A percentile compares a stretch with the other conserved stretches of the same genome.
Conservation (phyloP, 2,888 invertebrate genomes). For the Lithophane ornitopus region DNA sequence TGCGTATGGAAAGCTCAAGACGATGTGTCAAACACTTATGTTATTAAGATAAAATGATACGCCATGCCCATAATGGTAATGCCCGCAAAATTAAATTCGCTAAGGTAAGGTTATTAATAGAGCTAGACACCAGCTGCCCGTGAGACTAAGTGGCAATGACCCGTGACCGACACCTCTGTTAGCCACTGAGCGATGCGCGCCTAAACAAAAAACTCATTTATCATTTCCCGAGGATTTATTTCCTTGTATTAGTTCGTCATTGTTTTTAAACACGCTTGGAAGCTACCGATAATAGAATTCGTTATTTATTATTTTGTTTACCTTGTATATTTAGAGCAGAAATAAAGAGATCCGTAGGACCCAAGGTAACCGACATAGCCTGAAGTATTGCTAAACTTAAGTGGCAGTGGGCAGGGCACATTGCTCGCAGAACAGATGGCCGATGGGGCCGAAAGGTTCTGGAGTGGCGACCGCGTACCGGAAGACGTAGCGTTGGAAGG, state of each 20-base stretch:
- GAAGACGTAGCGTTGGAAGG: too few species aligned
- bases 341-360: too few species aligned
- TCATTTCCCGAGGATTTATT: conserved; percentile 31
- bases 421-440: too few species aligned
- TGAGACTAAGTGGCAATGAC: conserved; percentile 58
- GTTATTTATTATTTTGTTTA: background rate
- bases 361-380: too few species aligned
- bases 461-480: too few species aligned
- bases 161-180: conserved; percentile 40
- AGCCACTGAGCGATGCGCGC: conserved; percentile 15
- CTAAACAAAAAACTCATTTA: conserved; percentile 24
- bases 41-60: conserved; percentile 33
- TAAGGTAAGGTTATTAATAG: conserved; percentile 56
- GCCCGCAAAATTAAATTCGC: conserved; percentile 55
- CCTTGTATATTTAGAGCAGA: background rate
- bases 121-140: conserved; percentile 52
- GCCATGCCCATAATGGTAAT: conserved; percentile 23
- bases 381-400: too few species aligned
- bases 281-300: background rate
- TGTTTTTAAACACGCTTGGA: conserved; percentile 20
- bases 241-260: conserved; percentile 5
- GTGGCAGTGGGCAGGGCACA: too few species aligned
- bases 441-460: too few species aligned
- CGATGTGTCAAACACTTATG: conserved; percentile 20
- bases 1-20: background rate